Base-by-base conservation (phyloP, 2,888 invertebrate species). In the Ormyrus pomaceus region DNA sequence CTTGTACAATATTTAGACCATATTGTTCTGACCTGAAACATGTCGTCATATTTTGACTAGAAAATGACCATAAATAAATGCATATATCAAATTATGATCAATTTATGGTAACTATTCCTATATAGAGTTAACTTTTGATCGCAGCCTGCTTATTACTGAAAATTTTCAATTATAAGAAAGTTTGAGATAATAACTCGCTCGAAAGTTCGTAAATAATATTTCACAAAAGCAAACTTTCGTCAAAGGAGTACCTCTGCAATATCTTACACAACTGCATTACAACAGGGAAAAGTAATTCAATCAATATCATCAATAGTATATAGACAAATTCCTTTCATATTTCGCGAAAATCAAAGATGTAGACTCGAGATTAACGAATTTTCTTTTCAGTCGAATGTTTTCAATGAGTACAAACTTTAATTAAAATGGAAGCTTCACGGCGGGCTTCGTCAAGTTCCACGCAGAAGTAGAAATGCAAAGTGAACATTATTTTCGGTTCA, bases 221-320 rank as follows among this genome's bases (percentile, higher is more conserved):
- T 65, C 9, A 65, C 46, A 65, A 13, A 65, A 46, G 46, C 50
- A 50, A 65, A 50, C 50, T 65, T 51, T 66, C 8, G 6, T 65
- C 55, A 68, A 55, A 56, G n/a, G 68, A 69, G 46, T 69, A 7
- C 34, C n/a, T 6, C 13, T 45, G 56, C 45, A 5, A 53, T n/a
- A 56, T 46, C 13, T 53, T 3, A 11, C n/a, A 45, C 53, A 53
- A 55, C 34, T 34, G 34, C 11, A 68, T 68, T 56, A 56, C 6
- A 56, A 8, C 7, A 0, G 13, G 13, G 19, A 46, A 68, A 8
- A 56, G 8, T 45, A 55, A 68, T 55, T 7, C 11, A n/a, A 68
- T 6, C 64, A n/a, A 64, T 13, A 9, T 6, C 8, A 48, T 46
- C 3, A 46, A n/a, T 48, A 48, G 46, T 7, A 48, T 8, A n/a